Evolutionary conservation across 2,113 vertebrate genomes (phyloP).

Genomic region (Dunckerocampus dactyliophorus): DNA sequence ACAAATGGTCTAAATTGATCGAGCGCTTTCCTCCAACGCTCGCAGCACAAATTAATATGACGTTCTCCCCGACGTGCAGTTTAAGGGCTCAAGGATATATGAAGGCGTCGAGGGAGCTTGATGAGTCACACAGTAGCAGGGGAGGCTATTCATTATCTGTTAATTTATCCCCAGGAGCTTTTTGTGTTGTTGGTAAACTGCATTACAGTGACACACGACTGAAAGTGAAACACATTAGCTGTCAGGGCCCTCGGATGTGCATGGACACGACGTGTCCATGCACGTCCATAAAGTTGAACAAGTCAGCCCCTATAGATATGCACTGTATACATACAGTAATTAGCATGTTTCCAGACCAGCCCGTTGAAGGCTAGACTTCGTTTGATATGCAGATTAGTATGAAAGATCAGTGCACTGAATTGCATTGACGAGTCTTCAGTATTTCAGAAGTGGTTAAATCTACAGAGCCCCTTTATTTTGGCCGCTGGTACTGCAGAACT

Average conservation of each 20-base stretch:
- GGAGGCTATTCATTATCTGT: conserved; percentile 37
- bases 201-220: not conserved
- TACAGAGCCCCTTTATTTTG: conserved; percentile 40
- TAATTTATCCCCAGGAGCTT: conserved; percentile 44
- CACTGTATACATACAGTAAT: conserved; percentile 10
- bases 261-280: not conserved
- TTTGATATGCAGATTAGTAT: conserved; percentile 39
- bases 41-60: conserved; percentile 3
- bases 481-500: conserved; percentile 31
- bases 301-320: not conserved
- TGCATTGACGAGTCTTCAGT: conserved; percentile 42
- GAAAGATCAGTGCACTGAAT: conserved; percentile 26
- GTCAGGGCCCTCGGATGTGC: not conserved
- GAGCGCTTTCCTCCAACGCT: conserved; percentile 18
- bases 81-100: conserved; percentile 30
- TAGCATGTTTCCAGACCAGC: conserved; percentile 18
- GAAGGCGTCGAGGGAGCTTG: conserved; percentile 17
- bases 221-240: conserved; percentile 8
- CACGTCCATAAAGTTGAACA: conserved; percentile 4
- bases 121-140: conserved; percentile 37
- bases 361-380: conserved; percentile 5
- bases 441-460: conserved; percentile 47
- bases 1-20: conserved; percentile 21
- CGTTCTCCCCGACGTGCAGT: conserved; percentile 11
- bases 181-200: conserved; percentile 24